phyloP scores from a whole-genome alignment of 2,113 vertebrate genomes.

The Circaetus cinerascens region DNA sequence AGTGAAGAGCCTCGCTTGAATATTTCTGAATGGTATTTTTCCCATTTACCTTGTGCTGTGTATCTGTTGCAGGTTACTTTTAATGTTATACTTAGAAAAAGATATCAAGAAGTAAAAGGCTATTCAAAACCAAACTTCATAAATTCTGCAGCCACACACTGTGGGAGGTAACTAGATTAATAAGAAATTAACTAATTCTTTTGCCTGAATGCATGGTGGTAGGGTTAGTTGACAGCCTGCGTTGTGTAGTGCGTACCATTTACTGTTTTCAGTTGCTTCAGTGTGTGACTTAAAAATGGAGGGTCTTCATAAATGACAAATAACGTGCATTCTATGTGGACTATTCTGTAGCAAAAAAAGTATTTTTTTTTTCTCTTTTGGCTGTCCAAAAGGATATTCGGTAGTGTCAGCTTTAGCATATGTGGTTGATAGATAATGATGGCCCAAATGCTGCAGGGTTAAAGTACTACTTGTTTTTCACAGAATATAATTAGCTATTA shows the following conservation, averaged over 20 bases:
- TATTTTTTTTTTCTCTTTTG: background rate
- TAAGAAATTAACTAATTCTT: background rate
- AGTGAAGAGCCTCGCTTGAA: background rate
- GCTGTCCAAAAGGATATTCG: background rate
- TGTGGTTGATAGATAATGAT: background rate
- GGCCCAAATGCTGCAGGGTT: background rate
- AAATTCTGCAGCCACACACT: background rate
- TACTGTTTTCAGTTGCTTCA: background rate
- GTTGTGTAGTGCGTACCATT: fast-evolving
- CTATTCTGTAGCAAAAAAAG: background rate
- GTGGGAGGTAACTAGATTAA: background rate
- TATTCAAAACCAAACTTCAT: background rate
- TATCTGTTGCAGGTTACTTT: background rate
- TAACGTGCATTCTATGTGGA: background rate
- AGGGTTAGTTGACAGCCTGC: background rate
- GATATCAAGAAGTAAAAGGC: background rate
- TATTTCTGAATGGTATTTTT: background rate
- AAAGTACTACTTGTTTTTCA: background rate
- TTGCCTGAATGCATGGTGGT: background rate
- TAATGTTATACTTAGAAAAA: background rate
- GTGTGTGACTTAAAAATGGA: background rate
- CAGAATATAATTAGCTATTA: background rate
- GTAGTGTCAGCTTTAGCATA: background rate
- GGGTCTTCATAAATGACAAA: background rate
- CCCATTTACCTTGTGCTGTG: background rate